These are phyloP conservation scores for Callionymus lyra DNA, from an alignment of 2,113 vertebrate species.

Conservation along the genomic window DNA sequence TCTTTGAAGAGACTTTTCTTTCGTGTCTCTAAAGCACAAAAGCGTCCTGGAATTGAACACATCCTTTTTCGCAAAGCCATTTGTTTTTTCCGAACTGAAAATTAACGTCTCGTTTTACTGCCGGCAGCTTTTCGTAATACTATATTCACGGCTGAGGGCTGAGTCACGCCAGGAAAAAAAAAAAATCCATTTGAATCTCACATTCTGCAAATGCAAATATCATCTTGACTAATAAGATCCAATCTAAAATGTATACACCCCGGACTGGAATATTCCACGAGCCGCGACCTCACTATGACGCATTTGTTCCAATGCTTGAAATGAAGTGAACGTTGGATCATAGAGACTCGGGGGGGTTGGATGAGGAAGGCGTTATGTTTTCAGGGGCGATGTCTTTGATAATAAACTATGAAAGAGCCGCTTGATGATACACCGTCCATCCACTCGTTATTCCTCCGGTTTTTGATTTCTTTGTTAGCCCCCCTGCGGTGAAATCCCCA, in stretches of 20 bases:
- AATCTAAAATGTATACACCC: slow-evolving; percentile 30
- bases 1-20: background rate
- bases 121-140: slow-evolving; percentile 19
- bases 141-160: slow-evolving; percentile 23
- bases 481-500: slow-evolving; percentile 14
- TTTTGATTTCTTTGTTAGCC: slow-evolving; percentile 3
- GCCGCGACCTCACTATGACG: slow-evolving; percentile 3
- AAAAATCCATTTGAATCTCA: slow-evolving; percentile 27
- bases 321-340: slow-evolving; percentile 20
- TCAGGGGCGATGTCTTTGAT: slow-evolving; percentile 14
- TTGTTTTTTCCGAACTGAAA: slow-evolving; percentile 9
- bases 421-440: slow-evolving; percentile 1
- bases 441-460: background rate
- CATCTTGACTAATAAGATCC: slow-evolving; percentile 23
- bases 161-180: slow-evolving; percentile 33
- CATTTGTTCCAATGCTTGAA: slow-evolving; percentile 11
- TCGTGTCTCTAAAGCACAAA: too few species aligned
- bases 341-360: slow-evolving; percentile 12
- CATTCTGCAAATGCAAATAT: slow-evolving; percentile 37
- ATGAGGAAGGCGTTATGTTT: slow-evolving; percentile 18
- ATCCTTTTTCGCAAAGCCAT: too few species aligned
- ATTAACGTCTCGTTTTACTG: slow-evolving; percentile 23
- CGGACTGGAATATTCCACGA: slow-evolving; percentile 22
- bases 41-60: too few species aligned
- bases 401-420: slow-evolving; percentile 16